A percentile compares a stretch with the other conserved stretches of the same genome.
Evolutionary conservation across 2,888 invertebrate genomes (phyloP).

Genomic region (Apeira syringaria): DNA sequence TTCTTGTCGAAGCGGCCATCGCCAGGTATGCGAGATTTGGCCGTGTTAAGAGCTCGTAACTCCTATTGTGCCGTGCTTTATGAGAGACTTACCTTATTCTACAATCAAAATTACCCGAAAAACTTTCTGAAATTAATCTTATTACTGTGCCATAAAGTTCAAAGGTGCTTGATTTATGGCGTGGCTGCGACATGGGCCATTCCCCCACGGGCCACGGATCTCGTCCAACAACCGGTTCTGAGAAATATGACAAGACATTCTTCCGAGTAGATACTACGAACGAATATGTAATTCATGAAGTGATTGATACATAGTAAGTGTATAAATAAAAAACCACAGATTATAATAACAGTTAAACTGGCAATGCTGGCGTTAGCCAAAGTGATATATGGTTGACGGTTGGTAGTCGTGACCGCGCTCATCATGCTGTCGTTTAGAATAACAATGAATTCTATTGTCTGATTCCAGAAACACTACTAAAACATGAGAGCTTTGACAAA

Average conservation of each 20-base stretch:
- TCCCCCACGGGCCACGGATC: conserved; percentile 38
- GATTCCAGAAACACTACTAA: conserved; percentile 36
- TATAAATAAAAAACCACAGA: neutral
- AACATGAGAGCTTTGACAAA: conserved; percentile 16
- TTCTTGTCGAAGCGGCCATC: conserved; percentile 37
- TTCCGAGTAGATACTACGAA: conserved; percentile 43
- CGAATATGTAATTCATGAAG: conserved; percentile 30
- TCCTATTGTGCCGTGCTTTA: conserved; percentile 58
- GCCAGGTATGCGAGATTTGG: conserved; percentile 55
- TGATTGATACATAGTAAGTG: conserved; percentile 17
- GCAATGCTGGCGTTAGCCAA: no score
- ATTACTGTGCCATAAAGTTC: conserved; percentile 31
- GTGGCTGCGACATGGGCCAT: conserved; percentile 15
- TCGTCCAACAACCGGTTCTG: conserved; percentile 63
- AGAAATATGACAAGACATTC: conserved; percentile 68
- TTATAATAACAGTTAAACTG: no score
- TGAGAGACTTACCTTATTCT: conserved; percentile 20
- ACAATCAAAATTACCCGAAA: conserved; percentile 8
- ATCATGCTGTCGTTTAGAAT: conserved; percentile 36
- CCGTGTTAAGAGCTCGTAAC: conserved; percentile 52
- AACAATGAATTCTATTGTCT: conserved; percentile 44
- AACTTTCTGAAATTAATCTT: conserved; percentile 18
- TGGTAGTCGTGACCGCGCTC: conserved; percentile 29
- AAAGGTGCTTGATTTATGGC: conserved; percentile 35
- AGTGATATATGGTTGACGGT: conserved; percentile 20